Base-by-base conservation (phyloP, 2,113 vertebrate species). In the Clarias magur region DNA sequence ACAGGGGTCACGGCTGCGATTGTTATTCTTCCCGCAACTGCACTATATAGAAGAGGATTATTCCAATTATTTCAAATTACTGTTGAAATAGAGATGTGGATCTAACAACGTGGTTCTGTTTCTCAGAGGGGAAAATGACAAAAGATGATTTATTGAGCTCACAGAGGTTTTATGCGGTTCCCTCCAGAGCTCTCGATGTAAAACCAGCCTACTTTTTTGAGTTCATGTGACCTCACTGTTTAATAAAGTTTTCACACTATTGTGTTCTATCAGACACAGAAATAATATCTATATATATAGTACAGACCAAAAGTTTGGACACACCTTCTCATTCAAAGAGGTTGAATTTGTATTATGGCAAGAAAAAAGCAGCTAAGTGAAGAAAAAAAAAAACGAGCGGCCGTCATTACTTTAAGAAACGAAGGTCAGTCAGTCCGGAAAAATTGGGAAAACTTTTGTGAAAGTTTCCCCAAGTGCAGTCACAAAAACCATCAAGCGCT, bases 71-170 rank as follows among this genome's bases (percentile, higher is more conserved):
- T 38, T 38, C 34, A 38, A 38, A 75, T 75, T 85, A 62, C 62
- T n/a, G 17, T 23, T 21, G 11, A 23, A 25, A 84, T 84, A 54
- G 68, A 75, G 83, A 84, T 84, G 53, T 23, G 38, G 38, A 56
- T 30, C 7, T 48, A 48, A 48, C 48, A 8, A 38, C 34, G 3
- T 0, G n/a, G 30, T 42, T 25, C 60, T 6, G 5, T 48, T 42
- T 48, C 80, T 25, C 60, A 25, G 11, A 63, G 60, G 21, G 16
- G 59, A 8, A 48, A 68, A 68, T 54, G 62, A 68, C 62, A 53
- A 54, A n/a, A 83, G 63, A 16, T 42, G 57, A 53, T 68, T 83
- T 83, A 83, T 70, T 13, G 53, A 83, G 82, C 82, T 34, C 15
- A 13, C 10, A 48, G 8, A 70, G 72, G 65, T 34, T 2, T 67